These are phyloP conservation scores for Brachionus rubens DNA, from an alignment of 1,140 invertebrate genomes.

Conservation along the genomic window DNA sequence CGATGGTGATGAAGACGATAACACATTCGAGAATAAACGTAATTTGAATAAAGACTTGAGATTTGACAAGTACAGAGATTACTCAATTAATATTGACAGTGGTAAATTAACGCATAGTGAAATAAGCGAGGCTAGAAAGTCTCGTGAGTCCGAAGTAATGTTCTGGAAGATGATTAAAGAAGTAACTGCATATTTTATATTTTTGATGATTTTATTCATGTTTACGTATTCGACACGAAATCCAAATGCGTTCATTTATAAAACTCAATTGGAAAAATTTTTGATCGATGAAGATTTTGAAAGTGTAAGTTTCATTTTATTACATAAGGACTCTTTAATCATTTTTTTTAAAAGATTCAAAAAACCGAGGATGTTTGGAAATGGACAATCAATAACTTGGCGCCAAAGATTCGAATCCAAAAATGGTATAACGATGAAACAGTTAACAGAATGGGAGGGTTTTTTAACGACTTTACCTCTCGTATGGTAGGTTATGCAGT, in stretches of 20 bases:
- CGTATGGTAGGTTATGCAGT: conserved; percentile 64
- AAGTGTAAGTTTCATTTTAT: too few relatives aligned
- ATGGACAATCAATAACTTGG: conserved; percentile 14
- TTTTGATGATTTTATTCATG: conserved; percentile 14
- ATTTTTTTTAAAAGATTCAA: not conserved
- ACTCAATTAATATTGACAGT: not conserved
- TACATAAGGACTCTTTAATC: too few relatives aligned
- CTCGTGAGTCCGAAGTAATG: conserved; percentile 46
- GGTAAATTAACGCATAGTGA: not conserved
- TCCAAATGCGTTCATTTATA: conserved; percentile 51
- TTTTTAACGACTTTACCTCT: conserved; percentile 62
- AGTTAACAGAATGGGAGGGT: conserved; percentile 54
- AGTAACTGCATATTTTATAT: conserved; percentile 52
- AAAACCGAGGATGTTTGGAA: conserved; percentile 7
- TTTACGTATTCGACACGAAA: conserved; percentile 1
- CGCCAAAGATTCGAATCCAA: not conserved
- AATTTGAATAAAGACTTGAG: conserved; percentile 5
- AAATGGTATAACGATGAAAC: conserved; percentile 43
- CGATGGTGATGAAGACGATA: conserved; percentile 52
- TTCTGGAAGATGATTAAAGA: conserved; percentile 51
- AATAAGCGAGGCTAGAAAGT: conserved; percentile 19
- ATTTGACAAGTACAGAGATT: conserved; percentile 4
- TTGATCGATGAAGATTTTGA: not conserved
- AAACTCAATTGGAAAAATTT: conserved; percentile 47
- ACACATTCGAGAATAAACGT: conserved; percentile 48